These are phyloP conservation scores for Porites lobata DNA, from an alignment of 92 coral and sea anemone genomes.

Conservation along the genomic window DNA sequence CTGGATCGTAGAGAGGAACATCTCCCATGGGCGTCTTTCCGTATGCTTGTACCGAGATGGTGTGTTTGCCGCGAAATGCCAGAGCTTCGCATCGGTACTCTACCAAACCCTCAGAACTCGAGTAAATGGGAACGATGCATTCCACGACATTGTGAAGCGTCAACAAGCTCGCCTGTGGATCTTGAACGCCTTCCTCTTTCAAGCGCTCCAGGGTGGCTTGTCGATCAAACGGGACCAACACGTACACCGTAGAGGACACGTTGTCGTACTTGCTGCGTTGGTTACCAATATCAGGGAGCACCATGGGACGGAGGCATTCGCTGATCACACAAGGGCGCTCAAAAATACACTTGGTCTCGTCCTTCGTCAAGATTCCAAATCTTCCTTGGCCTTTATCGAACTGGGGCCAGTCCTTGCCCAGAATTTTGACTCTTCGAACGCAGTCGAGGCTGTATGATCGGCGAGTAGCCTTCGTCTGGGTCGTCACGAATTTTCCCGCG, in stretches of 20 bases:
- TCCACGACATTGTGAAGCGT: slow-evolving; percentile 6
- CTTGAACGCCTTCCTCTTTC: neutral
- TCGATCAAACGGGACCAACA: neutral
- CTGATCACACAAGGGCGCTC: slow-evolving; percentile 20
- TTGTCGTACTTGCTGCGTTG: slow-evolving; percentile 13
- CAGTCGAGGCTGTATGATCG: slow-evolving; percentile 3
- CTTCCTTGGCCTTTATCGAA: neutral
- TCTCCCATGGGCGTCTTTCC: neutral
- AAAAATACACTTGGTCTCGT: neutral
- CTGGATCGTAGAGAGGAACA: slow-evolving; percentile 10
- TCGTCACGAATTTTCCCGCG: neutral
- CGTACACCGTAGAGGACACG: neutral
- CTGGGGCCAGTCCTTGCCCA: neutral
- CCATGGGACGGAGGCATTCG: slow-evolving; percentile 2
- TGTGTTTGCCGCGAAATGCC: slow-evolving; percentile 8
- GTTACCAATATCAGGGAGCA: neutral
- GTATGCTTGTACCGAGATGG: slow-evolving; percentile 21
- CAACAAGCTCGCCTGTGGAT: neutral
- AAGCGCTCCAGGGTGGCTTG: slow-evolving; percentile 1
- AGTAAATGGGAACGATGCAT: slow-evolving; percentile 1
- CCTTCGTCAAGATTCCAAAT: neutral
- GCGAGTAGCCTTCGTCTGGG: neutral
- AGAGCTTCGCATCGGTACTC: slow-evolving; percentile 18
- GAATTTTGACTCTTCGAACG: neutral
- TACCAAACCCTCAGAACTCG: neutral